Percentiles rank a stretch among this genome's conserved stretches.
Evolutionary conservation across 1,140 invertebrate species (phyloP).

Genomic region (Oreohelix idahoensis): DNA sequence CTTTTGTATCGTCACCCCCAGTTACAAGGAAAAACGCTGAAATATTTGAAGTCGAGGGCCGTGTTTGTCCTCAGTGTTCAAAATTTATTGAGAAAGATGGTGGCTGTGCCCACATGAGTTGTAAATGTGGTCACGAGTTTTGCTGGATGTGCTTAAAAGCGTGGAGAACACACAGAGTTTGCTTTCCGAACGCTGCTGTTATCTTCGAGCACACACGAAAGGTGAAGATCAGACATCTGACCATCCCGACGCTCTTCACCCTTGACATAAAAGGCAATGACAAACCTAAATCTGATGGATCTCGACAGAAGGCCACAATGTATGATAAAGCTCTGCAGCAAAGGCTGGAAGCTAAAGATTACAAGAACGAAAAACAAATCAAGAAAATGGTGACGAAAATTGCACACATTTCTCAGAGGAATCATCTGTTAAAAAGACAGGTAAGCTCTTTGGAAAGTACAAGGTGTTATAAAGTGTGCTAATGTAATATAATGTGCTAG

Average conservation of each 20-base stretch:
- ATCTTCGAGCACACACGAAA: neutral
- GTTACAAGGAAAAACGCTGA: neutral
- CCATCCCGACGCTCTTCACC: no score
- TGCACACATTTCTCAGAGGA: neutral
- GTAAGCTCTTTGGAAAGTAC: neutral
- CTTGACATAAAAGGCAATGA: no score
- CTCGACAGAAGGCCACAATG: constrained; percentile 8
- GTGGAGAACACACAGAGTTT: neutral
- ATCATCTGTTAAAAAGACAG: neutral
- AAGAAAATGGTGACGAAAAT: neutral
- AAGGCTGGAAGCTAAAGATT: neutral
- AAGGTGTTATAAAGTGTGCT: no score
- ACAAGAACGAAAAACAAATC: no score
- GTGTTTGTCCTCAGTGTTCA: constrained; percentile 35
- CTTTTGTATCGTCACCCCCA: neutral
- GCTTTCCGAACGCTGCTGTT: neutral
- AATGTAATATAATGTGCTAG: no score
- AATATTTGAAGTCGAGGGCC: constrained; percentile 29
- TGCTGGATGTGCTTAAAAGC: constrained; percentile 38
- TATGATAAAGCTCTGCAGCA: constrained; percentile 27
- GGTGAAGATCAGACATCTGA: neutral
- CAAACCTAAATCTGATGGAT: neutral
- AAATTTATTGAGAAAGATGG: constrained; percentile 44
- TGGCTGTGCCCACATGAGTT: constrained; percentile 39
- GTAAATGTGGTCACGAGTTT: constrained; percentile 35